A percentile compares a stretch with the other conserved stretches of the same genome.
Conservation (phyloP, 2,113 vertebrate genomes). For the Chascanopsetta lugubris region DNA sequence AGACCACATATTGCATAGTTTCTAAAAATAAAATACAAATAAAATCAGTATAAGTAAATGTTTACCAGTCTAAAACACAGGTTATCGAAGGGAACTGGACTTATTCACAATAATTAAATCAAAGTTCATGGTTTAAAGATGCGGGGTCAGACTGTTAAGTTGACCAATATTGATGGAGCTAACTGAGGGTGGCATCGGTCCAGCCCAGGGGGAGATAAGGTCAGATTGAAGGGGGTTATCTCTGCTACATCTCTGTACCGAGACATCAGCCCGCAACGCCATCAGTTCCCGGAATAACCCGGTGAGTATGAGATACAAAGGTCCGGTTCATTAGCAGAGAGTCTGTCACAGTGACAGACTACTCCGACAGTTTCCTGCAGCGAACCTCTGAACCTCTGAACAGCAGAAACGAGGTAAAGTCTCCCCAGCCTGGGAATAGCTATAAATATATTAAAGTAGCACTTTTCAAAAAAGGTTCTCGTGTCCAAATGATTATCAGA, state of each 20-base stretch:
- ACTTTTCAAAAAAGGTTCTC: background rate
- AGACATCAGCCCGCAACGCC: slow-evolving; percentile 55
- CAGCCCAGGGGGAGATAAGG: slow-evolving; percentile 41
- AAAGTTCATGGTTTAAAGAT: slow-evolving; percentile 23
- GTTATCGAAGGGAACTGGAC: no score
- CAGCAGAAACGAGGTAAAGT: slow-evolving; percentile 32
- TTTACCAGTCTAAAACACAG: no score
- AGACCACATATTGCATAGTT: no score
- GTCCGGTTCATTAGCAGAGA: slow-evolving; percentile 65
- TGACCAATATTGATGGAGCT: slow-evolving; percentile 28
- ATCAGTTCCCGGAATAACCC: slow-evolving; percentile 59
- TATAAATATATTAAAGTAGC: slow-evolving; percentile 16
- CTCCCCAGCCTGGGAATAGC: slow-evolving; percentile 13
- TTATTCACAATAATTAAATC: background rate
- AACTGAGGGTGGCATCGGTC: slow-evolving; percentile 42
- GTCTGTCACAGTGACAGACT: slow-evolving; percentile 50
- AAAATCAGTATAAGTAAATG: no score
- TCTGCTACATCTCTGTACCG: slow-evolving; percentile 50
- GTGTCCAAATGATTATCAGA: slow-evolving; percentile 1
- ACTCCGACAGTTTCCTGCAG: slow-evolving; percentile 39
- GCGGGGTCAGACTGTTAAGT: slow-evolving; percentile 26
- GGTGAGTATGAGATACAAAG: slow-evolving; percentile 51
- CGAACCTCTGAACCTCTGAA: slow-evolving; percentile 14
- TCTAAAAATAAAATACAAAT: no score
- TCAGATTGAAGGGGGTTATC: slow-evolving; percentile 61